Evolutionary conservation across 1,140 invertebrate genomes (phyloP), one percentile per base, ranked within the genome.

Genomic region (Microvelia longipes): DNA sequence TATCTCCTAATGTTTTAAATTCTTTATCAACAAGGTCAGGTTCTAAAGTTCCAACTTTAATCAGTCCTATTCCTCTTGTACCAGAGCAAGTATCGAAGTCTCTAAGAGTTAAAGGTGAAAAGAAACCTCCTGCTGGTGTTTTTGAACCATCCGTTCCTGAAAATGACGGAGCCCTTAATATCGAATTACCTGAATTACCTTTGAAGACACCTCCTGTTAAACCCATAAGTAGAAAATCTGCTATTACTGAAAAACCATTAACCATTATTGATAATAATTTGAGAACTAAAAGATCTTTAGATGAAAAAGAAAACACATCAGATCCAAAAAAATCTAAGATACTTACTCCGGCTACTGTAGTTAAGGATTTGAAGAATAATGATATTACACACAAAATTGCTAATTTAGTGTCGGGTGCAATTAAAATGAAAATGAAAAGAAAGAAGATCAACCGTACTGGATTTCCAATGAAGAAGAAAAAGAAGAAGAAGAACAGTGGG

Each of bases 401-500:
- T 24, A 69, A 73, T 2, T 79, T 78, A 50, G 68, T 29, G 11
- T n/a, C 26, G 19, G 61, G 64, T 29, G 67, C 69, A 14, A 71
- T 70, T 15, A 75, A 75, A 29, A 68, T 74, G n/a, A 77, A 78
- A 62, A 74, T 76, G 24, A 88, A 77, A 11, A 83, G 88, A 70
- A 84, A 90, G 68, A 86, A 90, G 67, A 83, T 87, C 2, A 94
- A 94, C 77, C 82, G 90, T 73, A 94, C 92, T 14, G 92, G 91
- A 5, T 94, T 94, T 79, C 92, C 92, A 0, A 90, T 85, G 24
- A 81, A 90, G 24, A 91, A 91, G 74, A 90, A 88, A 74, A 94
- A 92, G 77, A 93, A 92, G 77, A 90, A 90, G 75, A 90, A 88
- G 77, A 73, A 30, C 29, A 50, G 70, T 29, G 24, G 25, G 1